Percentiles rank a stretch among this genome's conserved stretches.
Evolutionary conservation across 92 coral and sea anemone species (phyloP).

Genomic region (Phymanthus crucifer): DNA sequence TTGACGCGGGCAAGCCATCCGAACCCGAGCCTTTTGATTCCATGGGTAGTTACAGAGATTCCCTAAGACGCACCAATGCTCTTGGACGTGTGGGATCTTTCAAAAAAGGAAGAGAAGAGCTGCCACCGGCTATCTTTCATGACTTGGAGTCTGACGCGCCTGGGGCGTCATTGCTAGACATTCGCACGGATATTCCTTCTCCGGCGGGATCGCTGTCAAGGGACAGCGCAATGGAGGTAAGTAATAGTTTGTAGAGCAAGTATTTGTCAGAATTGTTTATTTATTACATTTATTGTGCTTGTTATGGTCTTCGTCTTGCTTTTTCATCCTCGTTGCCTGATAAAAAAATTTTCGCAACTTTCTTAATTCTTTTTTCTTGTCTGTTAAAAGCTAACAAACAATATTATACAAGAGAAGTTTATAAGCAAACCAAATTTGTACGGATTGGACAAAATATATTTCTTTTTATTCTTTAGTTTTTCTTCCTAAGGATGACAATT

Average conservation of each 20-base stretch:
- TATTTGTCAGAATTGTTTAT: too few relatives aligned
- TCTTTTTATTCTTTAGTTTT: too few relatives aligned
- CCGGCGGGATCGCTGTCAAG: background rate
- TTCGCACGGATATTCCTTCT: conserved; percentile 16
- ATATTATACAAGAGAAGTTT: too few relatives aligned
- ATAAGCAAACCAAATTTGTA: too few relatives aligned
- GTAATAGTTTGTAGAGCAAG: background rate
- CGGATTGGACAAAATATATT: too few relatives aligned
- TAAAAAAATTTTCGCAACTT: background rate
- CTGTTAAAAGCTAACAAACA: too few relatives aligned
- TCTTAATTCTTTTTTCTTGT: background rate
- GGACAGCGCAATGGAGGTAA: conserved; percentile 13
- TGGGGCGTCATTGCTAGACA: conserved; percentile 8
- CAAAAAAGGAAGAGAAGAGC: conserved; percentile 22
- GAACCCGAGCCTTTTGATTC: conserved; percentile 16
- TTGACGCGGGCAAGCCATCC: conserved; percentile 23
- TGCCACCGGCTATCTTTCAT: conserved; percentile 28
- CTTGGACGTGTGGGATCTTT: conserved; percentile 19
- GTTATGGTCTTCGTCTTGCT: background rate
- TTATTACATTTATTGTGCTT: too few relatives aligned
- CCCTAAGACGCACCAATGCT: conserved; percentile 11
- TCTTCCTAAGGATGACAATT: background rate
- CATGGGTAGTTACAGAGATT: conserved; percentile 21
- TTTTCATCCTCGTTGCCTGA: background rate
- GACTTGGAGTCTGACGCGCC: conserved; percentile 34